Conservation (phyloP, 2,888 invertebrate genomes). For the Drosophila meridionalis region DNA sequence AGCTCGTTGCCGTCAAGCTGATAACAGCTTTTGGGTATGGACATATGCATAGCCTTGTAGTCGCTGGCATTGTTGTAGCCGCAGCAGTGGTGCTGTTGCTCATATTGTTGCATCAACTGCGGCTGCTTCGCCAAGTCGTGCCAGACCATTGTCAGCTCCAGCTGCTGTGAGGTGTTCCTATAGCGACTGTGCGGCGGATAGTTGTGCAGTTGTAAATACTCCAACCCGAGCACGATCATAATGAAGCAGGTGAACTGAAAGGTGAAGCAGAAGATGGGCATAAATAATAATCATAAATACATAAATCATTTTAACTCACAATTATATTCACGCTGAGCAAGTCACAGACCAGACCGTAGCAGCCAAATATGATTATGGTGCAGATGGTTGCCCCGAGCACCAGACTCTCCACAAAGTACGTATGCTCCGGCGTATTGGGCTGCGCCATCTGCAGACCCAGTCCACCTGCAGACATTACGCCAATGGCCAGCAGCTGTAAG, state of each 20-base stretch:
- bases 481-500: slow-evolving; percentile 72
- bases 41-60: slow-evolving; percentile 64
- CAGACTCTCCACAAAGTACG: slow-evolving; percentile 78
- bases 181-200: slow-evolving; percentile 67
- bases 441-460: slow-evolving; percentile 71
- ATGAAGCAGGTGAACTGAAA: slow-evolving; percentile 75
- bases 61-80: slow-evolving; percentile 69
- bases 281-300: background rate
- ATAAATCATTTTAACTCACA: slow-evolving; percentile 51
- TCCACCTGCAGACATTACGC: slow-evolving; percentile 66
- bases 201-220: slow-evolving; percentile 77
- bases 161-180: slow-evolving; percentile 58
- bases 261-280: background rate
- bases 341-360: slow-evolving; percentile 76
- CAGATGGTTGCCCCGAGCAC: slow-evolving; percentile 76
- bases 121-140: slow-evolving; percentile 60
- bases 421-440: slow-evolving; percentile 79
- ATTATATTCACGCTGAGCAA: slow-evolving; percentile 75
- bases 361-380: slow-evolving; percentile 79
- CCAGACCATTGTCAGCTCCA: slow-evolving; percentile 74
- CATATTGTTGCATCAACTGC: slow-evolving; percentile 63
- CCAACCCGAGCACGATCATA: slow-evolving; percentile 70
- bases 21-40: slow-evolving; percentile 75
- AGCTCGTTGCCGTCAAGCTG: slow-evolving; percentile 32
- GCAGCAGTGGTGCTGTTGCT: slow-evolving; percentile 72